Base-by-base conservation (phyloP, 2,888 invertebrate genomes). In the Syrphus vitripennis region DNA sequence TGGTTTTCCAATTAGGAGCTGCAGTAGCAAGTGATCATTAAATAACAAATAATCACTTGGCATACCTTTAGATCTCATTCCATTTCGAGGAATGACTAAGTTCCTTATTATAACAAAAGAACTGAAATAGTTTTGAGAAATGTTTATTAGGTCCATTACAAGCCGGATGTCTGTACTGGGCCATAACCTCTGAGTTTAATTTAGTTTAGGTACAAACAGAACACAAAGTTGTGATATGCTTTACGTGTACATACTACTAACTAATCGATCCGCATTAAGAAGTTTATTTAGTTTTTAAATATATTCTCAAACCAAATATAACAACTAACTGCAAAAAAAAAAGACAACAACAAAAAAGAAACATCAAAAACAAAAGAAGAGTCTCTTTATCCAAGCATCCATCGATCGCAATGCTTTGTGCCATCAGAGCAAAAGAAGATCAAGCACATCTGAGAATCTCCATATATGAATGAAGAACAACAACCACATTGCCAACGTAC, bases 381-480 rank as follows among this genome's bases (percentile, higher is more conserved):
- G 0, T 59, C 21, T 14, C 12, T 31, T 37, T 24, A 40, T 42
- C 40, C 24, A 21, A 24, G 59, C 61, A 61, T 40, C 37, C n/a
- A n/a, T n/a, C n/a, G n/a, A 40, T 34, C 34, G 19, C 2, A 5
- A n/a, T 14, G 24, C 42, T 45, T 55, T 67, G 59, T 76, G 34
- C n/a, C n/a, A n/a, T n/a, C n/a, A n/a, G n/a, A n/a, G n/a, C 37
- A 55, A 37, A 61, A 37, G 63, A 81, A 81, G 75, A 76, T 70
- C 75, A 76, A 70, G 69, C 61, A 61, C 69, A 76, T 57, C 34
- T n/a, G 29, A 63, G n/a, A 61, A 65, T 76, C 63, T 63, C 81
- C 81, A 81, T 81, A 81, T 76, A 48, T 76, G 79, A 79, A 71
- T n/a, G 31, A 75, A 57, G 19, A 57, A 40, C 61, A 19, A 42